phyloP scores from a whole-genome alignment of 2,113 vertebrate species.

The Setophaga kirtlandii region DNA sequence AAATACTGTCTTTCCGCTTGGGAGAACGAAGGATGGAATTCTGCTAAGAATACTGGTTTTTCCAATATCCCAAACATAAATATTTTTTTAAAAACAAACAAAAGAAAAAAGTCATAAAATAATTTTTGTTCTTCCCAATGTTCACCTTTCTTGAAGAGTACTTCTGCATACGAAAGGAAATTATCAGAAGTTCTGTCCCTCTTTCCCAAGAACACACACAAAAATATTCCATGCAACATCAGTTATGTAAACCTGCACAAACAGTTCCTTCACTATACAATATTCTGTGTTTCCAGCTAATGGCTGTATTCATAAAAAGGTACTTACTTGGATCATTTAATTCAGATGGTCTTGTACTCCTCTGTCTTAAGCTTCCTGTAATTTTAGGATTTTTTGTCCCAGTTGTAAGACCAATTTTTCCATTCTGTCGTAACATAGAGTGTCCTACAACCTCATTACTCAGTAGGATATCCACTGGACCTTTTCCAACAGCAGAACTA shows the following conservation, averaged over 20 bases:
- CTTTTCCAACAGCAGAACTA: slow-evolving; percentile 72
- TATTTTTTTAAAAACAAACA: background rate
- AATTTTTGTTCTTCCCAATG: background rate
- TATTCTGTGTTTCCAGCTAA: background rate
- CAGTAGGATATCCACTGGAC: slow-evolving; percentile 73
- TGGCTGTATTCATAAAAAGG: background rate
- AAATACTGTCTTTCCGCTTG: background rate
- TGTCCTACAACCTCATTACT: slow-evolving; percentile 74
- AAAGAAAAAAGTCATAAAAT: background rate
- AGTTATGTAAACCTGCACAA: background rate
- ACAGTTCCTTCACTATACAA: background rate
- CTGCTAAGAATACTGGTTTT: background rate
- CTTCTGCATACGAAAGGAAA: background rate
- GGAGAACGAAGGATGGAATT: background rate
- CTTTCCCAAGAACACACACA: background rate
- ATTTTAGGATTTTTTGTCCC: slow-evolving; percentile 75
- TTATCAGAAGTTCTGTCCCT: background rate
- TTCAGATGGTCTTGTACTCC: slow-evolving; percentile 74
- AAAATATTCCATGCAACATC: background rate
- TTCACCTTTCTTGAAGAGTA: background rate
- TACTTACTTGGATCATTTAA: slow-evolving; percentile 95
- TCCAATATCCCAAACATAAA: background rate
- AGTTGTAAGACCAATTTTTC: slow-evolving; percentile 72
- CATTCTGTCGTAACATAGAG: slow-evolving; percentile 77
- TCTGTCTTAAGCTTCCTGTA: slow-evolving; percentile 75